Conservation (phyloP, 2,113 vertebrate genomes). For the Asarcornis scutulata region DNA sequence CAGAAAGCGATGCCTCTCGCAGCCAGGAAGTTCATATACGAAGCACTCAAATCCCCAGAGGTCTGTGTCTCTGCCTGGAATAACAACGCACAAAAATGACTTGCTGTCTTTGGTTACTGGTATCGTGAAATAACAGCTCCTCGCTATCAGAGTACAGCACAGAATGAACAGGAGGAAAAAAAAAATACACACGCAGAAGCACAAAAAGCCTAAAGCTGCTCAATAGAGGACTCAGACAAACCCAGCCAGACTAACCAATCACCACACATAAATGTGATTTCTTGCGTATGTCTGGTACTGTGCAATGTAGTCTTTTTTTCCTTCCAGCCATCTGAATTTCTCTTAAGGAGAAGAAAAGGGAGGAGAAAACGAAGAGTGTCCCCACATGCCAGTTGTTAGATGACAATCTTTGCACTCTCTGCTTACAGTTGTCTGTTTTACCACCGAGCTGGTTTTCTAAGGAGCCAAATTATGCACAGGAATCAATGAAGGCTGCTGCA, state of each 20-base stretch:
- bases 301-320: not conserved
- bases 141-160: not conserved
- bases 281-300: not conserved
- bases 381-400: not conserved
- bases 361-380: not conserved
- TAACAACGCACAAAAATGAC: not conserved
- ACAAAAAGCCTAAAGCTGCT: slow-evolving; percentile 23
- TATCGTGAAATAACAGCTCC: not conserved
- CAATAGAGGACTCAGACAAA: not conserved
- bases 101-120: not conserved
- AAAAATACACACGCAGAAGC: not conserved
- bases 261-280: not conserved
- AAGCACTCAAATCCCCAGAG: not conserved
- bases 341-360: not conserved
- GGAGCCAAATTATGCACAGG: not conserved
- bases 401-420: not conserved
- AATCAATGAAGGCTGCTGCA: not conserved
- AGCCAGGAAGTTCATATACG: not conserved
- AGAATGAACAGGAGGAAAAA: not conserved
- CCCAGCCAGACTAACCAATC: not conserved
- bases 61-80: not conserved
- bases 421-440: not conserved
- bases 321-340: not conserved
- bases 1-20: not conserved
- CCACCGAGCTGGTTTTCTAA: not conserved